Conservation (phyloP, 2,113 vertebrate genomes). For the Corythaeola cristata region DNA sequence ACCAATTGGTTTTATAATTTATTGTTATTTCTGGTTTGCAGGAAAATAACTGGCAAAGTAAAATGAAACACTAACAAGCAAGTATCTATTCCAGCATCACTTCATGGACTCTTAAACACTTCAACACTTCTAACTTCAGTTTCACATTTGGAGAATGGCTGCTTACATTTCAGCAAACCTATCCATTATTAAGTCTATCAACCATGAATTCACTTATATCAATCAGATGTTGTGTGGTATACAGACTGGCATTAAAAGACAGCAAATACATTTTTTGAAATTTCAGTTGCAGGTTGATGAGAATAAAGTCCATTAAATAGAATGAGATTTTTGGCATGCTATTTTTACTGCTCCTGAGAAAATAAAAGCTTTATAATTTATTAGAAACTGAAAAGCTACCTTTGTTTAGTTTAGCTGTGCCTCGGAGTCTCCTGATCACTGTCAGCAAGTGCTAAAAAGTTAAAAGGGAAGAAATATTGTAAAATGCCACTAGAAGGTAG, state of each 20-base stretch:
- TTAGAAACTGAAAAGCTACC: not conserved
- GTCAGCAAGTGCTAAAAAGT: not conserved
- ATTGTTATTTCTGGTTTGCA: conserved; percentile 10
- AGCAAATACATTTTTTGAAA: not conserved
- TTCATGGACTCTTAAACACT: not conserved
- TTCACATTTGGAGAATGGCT: not conserved
- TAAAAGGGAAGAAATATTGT: not conserved
- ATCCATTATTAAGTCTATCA: not conserved
- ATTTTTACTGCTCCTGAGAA: not conserved
- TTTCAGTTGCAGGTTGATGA: not conserved
- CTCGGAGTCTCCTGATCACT: not conserved
- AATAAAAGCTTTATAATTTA: not conserved
- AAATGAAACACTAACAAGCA: not conserved
- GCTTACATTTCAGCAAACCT: not conserved
- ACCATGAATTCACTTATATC: not conserved
- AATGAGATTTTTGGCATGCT: not conserved
- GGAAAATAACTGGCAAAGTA: conserved; percentile 1
- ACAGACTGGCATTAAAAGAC: not conserved
- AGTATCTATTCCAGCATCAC: not conserved
- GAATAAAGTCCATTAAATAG: not conserved
- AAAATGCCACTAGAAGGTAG: conserved; percentile 12
- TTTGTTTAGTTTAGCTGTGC: not conserved
- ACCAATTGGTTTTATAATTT: not conserved
- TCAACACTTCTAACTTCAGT: not conserved
- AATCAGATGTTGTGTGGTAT: not conserved